Conservation (phyloP, 2,797 vertebrate genomes). For the Tangara arthus region DNA sequence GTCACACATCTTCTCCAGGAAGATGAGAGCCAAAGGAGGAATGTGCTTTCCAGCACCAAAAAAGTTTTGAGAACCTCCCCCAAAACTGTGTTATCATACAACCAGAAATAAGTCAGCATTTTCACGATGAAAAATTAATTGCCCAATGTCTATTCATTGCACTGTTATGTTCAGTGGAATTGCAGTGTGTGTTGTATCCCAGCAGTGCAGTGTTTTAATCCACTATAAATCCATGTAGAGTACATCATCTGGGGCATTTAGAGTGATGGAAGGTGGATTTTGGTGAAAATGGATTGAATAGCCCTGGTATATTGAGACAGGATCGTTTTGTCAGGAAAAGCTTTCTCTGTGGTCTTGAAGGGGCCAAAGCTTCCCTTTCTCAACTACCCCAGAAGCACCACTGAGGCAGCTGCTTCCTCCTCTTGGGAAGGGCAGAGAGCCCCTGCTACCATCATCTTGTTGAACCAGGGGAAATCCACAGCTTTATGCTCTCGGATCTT, state of each 20-base stretch:
- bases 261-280: not conserved
- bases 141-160: not conserved
- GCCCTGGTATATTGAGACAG: not conserved
- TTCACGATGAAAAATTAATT: not conserved
- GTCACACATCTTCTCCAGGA: rapidly evolving
- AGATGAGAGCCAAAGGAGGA: not conserved
- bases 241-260: not conserved
- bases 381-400: not conserved
- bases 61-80: not conserved
- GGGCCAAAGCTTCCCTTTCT: not conserved
- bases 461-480: not conserved
- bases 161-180: rapidly evolving
- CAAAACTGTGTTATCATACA: not conserved
- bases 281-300: not conserved
- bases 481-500: not conserved
- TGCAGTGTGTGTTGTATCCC: rapidly evolving
- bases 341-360: not conserved
- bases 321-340: not conserved
- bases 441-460: not conserved
- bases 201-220: not conserved
- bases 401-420: not conserved
- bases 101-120: not conserved
- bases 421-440: not conserved
- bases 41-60: not conserved
- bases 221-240: not conserved